Evolutionary conservation across 2,888 invertebrate species (phyloP).

Genomic region (Caenorhabditis macrosperma): DNA sequence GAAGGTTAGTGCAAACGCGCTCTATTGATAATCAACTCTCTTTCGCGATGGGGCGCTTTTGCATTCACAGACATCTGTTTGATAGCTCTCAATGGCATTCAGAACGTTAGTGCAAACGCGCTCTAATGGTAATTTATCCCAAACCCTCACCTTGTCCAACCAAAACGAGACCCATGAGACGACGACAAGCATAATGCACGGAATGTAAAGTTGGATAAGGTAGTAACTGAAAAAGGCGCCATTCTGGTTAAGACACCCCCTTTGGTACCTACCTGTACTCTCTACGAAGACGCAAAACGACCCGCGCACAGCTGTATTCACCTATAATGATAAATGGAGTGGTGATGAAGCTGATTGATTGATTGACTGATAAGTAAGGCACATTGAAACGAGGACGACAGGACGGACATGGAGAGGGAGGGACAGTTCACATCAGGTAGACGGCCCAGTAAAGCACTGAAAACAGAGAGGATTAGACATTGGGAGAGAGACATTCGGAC

Average conservation of each 20-base stretch:
- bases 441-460: constrained; percentile 80
- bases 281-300: constrained; percentile 74
- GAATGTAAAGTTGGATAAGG: constrained; percentile 92
- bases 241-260: no score
- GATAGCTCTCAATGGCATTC: no score
- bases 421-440: constrained; percentile 73
- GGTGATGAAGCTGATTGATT: no score
- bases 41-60: no score
- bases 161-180: constrained; percentile 79
- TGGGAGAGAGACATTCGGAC: neutral
- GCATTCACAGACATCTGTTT: no score
- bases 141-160: constrained; percentile 79
- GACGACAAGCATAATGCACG: constrained; percentile 93
- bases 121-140: neutral
- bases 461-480: constrained; percentile 52
- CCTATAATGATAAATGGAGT: constrained; percentile 66
- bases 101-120: constrained; percentile 34
- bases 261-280: constrained; percentile 74
- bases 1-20: no score
- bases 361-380: constrained; percentile 10
- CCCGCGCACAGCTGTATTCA: constrained; percentile 79
- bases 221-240: constrained; percentile 78
- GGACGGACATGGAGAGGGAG: neutral
- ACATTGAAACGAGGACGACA: neutral
- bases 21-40: no score